phyloP scores from a whole-genome alignment of 2,888 invertebrate genomes.

The Euproctis similis region DNA sequence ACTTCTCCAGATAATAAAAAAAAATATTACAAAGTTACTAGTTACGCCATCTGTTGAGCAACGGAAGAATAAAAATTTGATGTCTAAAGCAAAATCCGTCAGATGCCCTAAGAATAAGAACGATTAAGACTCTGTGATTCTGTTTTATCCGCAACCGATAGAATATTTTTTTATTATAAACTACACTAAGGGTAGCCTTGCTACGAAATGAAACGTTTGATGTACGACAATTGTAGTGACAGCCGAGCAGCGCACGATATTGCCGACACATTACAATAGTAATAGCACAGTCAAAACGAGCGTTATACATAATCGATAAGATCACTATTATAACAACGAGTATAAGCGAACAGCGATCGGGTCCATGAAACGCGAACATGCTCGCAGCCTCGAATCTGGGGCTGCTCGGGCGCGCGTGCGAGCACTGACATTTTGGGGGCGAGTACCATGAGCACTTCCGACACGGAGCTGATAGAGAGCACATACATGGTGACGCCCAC shows the following conservation, averaged over 20 bases:
- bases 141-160: too few relatives aligned
- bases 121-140: too few relatives aligned
- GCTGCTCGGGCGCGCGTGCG: conserved; percentile 53
- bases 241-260: conserved; percentile 6
- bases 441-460: conserved; percentile 98
- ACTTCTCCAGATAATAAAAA: too few relatives aligned
- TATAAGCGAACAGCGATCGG: conserved; percentile 30
- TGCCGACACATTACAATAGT: conserved; percentile 12
- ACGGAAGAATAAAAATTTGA: too few relatives aligned
- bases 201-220: too few relatives aligned
- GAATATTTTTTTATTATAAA: too few relatives aligned
- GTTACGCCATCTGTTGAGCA: too few relatives aligned
- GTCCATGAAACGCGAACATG: conserved; percentile 47
- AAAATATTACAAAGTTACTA: too few relatives aligned
- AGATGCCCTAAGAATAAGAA: too few relatives aligned
- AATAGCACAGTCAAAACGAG: conserved; percentile 25
- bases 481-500: conserved; percentile 99
- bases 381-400: conserved; percentile 73
- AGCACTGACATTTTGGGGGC: conserved; percentile 48
- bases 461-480: conserved; percentile 98
- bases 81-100: too few relatives aligned
- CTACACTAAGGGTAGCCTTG: too few relatives aligned
- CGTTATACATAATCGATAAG: too few relatives aligned
- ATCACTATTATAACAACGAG: conserved; percentile 28
- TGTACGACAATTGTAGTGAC: conserved; percentile 4